These are phyloP conservation scores for Ischnura elegans DNA, from an alignment of 2,888 invertebrate species.

Conservation along the genomic window DNA sequence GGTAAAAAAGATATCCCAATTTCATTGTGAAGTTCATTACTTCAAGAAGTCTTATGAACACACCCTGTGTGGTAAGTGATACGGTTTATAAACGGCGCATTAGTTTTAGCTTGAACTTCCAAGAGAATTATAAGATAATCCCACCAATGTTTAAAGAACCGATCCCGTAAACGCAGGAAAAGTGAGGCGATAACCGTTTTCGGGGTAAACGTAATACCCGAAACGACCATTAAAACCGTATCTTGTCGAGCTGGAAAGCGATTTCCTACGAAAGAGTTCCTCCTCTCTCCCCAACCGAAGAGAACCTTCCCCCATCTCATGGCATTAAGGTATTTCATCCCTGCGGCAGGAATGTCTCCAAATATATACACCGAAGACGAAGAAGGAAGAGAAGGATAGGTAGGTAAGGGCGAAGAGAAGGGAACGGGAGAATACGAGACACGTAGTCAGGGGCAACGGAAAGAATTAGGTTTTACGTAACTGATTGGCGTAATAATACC, in stretches of 20 bases:
- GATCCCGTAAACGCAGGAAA: neutral
- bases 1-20: too few relatives aligned
- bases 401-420: neutral
- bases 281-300: neutral
- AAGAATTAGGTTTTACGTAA: slow-evolving; percentile 9
- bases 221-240: slow-evolving; percentile 5
- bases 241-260: neutral
- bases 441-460: neutral
- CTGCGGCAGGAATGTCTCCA: neutral
- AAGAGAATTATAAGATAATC: neutral
- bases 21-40: too few relatives aligned
- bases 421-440: neutral
- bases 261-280: slow-evolving; percentile 5
- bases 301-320: neutral
- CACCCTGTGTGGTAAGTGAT: too few relatives aligned
- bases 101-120: neutral
- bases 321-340: neutral
- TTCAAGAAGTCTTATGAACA: too few relatives aligned
- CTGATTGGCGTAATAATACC: slow-evolving; percentile 20
- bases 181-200: slow-evolving; percentile 3
- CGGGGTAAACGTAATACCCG: neutral
- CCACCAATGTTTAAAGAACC: neutral
- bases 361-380: neutral
- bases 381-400: neutral
- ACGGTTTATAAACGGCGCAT: neutral